These are phyloP conservation scores for Manduca sexta DNA, from an alignment of 1,140 invertebrate genomes.

Conservation along the genomic window DNA sequence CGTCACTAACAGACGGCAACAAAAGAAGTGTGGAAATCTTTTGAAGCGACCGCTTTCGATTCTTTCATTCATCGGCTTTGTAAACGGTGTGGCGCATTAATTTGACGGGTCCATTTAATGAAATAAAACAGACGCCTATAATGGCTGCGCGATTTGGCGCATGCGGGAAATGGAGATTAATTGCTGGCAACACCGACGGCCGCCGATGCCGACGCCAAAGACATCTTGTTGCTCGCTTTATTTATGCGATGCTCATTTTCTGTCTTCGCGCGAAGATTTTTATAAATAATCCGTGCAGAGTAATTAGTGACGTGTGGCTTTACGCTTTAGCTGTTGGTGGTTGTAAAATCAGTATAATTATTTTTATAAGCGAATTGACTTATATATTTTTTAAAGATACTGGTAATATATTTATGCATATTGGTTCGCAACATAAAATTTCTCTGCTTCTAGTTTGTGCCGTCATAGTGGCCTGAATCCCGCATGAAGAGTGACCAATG, in stretches of 20 bases:
- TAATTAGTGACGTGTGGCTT: no score
- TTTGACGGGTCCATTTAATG: conserved; percentile 63
- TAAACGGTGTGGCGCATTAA: conserved; percentile 61
- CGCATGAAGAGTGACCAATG: no score
- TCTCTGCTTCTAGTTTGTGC: no score
- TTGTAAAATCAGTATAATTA: no score
- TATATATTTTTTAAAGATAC: no score
- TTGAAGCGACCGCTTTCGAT: conserved; percentile 41
- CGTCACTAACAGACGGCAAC: conserved; percentile 44
- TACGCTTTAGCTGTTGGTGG: no score
- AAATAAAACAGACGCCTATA: conserved; percentile 60
- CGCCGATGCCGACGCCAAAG: conserved; percentile 21
- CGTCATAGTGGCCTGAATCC: no score
- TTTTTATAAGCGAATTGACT: no score
- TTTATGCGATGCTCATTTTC: conserved; percentile 49
- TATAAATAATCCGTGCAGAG: no score
- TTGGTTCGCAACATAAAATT: no score
- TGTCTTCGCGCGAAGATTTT: no score
- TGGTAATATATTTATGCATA: no score
- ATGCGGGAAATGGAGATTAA: conserved; percentile 68
- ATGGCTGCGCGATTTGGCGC: conserved; percentile 57
- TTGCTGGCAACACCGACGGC: conserved; percentile 55
- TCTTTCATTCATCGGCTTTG: conserved; percentile 44
- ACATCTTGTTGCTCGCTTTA: conserved; percentile 60
- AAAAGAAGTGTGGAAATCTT: conserved; percentile 51